phyloP scores from a whole-genome alignment of 2,888 invertebrate genomes.

The Plebejus anna region DNA sequence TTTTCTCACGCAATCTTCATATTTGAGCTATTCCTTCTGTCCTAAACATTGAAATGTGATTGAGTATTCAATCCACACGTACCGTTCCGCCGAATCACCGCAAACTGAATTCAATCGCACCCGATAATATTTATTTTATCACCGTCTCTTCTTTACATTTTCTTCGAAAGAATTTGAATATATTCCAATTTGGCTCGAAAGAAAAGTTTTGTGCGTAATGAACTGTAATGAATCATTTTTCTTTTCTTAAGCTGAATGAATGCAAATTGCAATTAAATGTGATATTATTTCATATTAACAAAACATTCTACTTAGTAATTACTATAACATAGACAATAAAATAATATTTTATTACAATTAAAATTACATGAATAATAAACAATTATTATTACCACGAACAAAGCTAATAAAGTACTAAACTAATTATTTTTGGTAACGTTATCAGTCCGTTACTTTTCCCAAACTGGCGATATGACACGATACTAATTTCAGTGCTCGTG shows the following conservation, averaged over 20 bases:
- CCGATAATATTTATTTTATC: constrained; percentile 12
- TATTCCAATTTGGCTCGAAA: neutral
- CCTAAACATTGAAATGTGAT: neutral
- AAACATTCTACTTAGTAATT: no score
- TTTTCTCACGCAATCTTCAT: neutral
- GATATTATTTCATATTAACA: neutral
- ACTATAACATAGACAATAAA: no score
- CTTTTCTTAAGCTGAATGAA: neutral
- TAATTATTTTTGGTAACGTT: neutral
- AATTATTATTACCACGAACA: neutral
- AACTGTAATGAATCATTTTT: neutral
- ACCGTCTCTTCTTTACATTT: neutral
- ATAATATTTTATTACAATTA: no score
- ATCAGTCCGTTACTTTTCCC: neutral
- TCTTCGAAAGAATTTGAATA: constrained; percentile 5
- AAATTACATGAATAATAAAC: no score
- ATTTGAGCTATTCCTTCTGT: neutral
- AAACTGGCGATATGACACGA: neutral
- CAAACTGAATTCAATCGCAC: neutral
- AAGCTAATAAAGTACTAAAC: neutral
- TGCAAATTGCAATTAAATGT: neutral
- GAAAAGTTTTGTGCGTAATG: neutral
- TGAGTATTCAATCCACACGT: constrained; percentile 5
- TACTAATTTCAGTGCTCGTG: constrained; percentile 5
- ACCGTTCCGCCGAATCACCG: neutral